Percentiles rank a stretch among this genome's conserved stretches.
These are phyloP conservation scores for Tylochromis polylepis DNA, from an alignment of 2,113 vertebrate genomes.

Conservation along the genomic window DNA sequence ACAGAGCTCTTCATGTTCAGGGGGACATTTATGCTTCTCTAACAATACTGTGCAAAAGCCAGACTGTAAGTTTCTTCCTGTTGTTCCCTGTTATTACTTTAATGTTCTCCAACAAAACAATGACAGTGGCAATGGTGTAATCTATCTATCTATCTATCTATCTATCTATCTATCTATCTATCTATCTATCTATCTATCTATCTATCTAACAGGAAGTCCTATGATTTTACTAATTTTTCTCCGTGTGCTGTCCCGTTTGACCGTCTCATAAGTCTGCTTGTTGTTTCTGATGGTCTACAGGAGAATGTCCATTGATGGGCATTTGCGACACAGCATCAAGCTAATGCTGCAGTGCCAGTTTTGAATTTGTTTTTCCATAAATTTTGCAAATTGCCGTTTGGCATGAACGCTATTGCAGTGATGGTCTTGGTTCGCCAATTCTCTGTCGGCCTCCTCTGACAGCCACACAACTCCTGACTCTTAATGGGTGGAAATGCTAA, in stretches of 20 bases:
- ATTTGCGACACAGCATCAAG: background rate
- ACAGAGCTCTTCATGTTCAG: conserved; percentile 51
- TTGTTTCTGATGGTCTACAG: background rate
- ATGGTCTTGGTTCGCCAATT: conserved; percentile 50
- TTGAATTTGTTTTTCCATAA: background rate
- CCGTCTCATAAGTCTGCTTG: background rate
- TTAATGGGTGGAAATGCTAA: conserved; percentile 69
- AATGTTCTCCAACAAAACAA: background rate
- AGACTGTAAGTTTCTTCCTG: conserved; percentile 10
- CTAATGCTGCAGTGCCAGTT: background rate
- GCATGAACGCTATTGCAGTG: conserved; percentile 42
- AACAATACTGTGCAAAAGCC: conserved; percentile 17
- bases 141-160: background rate
- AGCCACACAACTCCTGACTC: conserved; percentile 37
- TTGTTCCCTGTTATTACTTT: conserved; percentile 11
- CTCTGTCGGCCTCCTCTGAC: conserved; percentile 25
- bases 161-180: background rate
- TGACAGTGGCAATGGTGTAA: background rate
- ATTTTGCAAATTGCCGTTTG: background rate
- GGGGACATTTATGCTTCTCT: conserved; percentile 18
- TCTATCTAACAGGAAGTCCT: background rate
- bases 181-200: conserved; percentile 6
- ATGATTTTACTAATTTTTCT: background rate
- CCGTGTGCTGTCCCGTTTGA: background rate
- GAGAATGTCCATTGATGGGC: background rate